Evolutionary conservation across 1,140 invertebrate genomes (phyloP), one percentile per base, ranked within the genome.

Genomic region (Drosophila erecta): DNA sequence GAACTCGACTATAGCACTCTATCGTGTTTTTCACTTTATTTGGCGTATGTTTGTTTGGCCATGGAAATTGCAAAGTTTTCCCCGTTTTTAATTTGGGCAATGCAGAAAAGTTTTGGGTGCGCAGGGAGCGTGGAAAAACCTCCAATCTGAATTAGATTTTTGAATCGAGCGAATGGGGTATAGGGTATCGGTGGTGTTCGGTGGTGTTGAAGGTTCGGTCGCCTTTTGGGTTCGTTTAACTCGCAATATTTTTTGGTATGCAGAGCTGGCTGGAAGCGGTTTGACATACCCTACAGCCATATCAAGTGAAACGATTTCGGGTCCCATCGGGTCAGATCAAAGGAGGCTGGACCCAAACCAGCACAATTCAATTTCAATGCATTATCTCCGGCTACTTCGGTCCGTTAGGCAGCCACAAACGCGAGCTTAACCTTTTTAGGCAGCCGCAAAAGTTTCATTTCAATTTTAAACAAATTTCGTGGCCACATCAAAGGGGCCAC

Each of bases 61-160:
- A 46, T 76, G 83, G 75, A 87, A 86, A 86, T 86, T 81, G 84
- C 70, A 78, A 85, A 85, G 83, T 85, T 85, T 84, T 76, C 50
- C 50, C 54, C 51, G 44, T 75, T 76, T 76, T 76, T 76, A 75
- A 76, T 76, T 75, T 75, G 57, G 53, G 64, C 64, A 65, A 67
- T 67, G 59, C 64, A 65, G 64, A 30, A 70, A 69, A 70, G 65
- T 67, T 66, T 69, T 69, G 4, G 61, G 47, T 6, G 17, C 17
- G 24, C 57, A 49, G 35, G 17, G 44, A 49, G 57, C 58, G 17
- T 50, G 44, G 58, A 30, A 30, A 40, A 20, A 12, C 17, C 41
- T 37, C 41, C 41, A 69, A 70, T 69, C 30, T 20, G 64, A 56
- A 49, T 69, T 40, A 40, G 49, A 40, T 66, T 69, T 66, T 12